Base-by-base conservation (phyloP, 2,113 vertebrate genomes). In the Paramormyrops kingsleyae region DNA sequence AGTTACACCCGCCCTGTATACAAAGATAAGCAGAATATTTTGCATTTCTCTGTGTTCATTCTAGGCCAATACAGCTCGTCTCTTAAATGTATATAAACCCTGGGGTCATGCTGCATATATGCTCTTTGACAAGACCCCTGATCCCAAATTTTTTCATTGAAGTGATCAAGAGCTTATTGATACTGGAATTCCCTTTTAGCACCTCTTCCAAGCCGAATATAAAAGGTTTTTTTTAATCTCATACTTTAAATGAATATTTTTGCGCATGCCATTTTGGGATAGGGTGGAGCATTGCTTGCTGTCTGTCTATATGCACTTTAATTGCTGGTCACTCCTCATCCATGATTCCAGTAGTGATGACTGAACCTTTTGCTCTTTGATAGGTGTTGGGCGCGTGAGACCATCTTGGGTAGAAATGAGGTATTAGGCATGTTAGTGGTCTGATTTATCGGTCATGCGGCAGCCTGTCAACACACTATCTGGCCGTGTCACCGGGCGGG, bases 401-500 rank as follows among this genome's bases (percentile, higher is more conserved):
- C 46, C 80, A 39, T 89, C 49, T 90, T 87, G 88, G 70, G 84
- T 87, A 62, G 90, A 93, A 93, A 91, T 92, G 35, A 91, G 90
- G 89, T 90, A 89, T 92, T 90, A 92, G 89, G 83, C 91, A 53
- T 91, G 89, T 93, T 92, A 91, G 91, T 84, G 89, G 85, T 70
- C 94, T 96, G 95, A 96, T 95, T 96, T 95, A 96, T 96, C 93
- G 89, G 92, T 94, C 96, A 94, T 94, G 92, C 92, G 47, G 88
- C 59, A 87, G 88, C 91, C 77, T 56, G 92, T 94, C 94, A 91
- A 91, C 91, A 90, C 94, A 93, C 92, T 90, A 94, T 91, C 94
- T 94, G 91, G 93, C 93, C 91, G 21, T 96, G 94, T 95, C 94
- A 94, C 94, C 90, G 89, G 88, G 21, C n/a, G 88, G 88, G 92